phyloP scores from a whole-genome alignment of 2,797 vertebrate genomes.

The Brachyalestes nurse region DNA sequence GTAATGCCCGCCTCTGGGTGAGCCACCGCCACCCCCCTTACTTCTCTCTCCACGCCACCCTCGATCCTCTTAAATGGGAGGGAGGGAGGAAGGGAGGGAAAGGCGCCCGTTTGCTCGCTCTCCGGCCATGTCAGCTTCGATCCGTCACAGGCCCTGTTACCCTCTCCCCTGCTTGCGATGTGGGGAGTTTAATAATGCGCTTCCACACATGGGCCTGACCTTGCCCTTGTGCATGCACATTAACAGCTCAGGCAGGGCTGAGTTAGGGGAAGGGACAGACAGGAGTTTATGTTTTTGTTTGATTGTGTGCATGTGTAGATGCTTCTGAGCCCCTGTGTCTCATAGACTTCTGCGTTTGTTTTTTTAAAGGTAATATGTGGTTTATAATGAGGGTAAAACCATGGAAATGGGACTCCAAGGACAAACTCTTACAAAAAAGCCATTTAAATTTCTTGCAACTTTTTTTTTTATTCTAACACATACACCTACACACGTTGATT shows the following conservation, averaged over 20 bases:
- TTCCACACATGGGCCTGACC: conserved; percentile 44
- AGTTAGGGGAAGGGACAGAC: conserved; percentile 70
- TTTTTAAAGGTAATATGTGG: conserved; percentile 23
- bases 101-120: conserved; percentile 54
- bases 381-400: conserved; percentile 21
- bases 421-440: conserved; percentile 27
- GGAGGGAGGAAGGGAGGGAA: conserved; percentile 33
- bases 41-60: conserved; percentile 59
- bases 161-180: conserved; percentile 41
- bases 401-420: conserved; percentile 28
- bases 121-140: conserved; percentile 65
- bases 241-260: conserved; percentile 24
- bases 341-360: not conserved
- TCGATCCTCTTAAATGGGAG: conserved; percentile 56
- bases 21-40: conserved; percentile 2
- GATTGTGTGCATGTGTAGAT: conserved; percentile 21
- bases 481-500: conserved; percentile 7
- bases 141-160: conserved; percentile 46
- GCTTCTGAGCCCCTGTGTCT: too few species aligned
- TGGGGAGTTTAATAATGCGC: conserved; percentile 40
- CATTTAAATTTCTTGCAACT: conserved; percentile 20
- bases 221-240: conserved; percentile 44
- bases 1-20: conserved; percentile 47
- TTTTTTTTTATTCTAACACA: not conserved
- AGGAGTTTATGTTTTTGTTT: conserved; percentile 55